Conservation (phyloP, 2,113 vertebrate genomes). For the Charina bottae region DNA sequence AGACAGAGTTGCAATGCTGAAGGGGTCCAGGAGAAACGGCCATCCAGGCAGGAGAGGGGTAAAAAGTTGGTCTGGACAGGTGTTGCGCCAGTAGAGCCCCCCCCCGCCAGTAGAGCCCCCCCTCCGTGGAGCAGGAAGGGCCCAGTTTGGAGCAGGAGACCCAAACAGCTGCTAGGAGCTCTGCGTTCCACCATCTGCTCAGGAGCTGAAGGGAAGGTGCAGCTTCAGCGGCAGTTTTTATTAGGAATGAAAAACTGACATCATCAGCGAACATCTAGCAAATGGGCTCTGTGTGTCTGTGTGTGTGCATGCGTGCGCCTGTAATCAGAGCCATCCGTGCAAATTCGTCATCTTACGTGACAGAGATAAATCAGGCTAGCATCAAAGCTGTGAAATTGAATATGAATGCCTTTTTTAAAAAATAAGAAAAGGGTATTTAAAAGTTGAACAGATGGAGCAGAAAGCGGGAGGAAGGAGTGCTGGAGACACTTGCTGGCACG, state of each 20-base stretch:
- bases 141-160: background rate
- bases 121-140: background rate
- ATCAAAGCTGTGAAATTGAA: background rate
- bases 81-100: too few relatives aligned
- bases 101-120: background rate
- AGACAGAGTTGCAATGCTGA: background rate
- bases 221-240: background rate
- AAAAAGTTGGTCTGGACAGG: background rate
- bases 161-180: background rate
- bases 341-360: background rate
- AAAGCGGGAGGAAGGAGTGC: background rate
- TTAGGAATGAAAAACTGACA: background rate
- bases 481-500: background rate
- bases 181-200: background rate
- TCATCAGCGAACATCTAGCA: background rate
- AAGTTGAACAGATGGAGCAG: background rate
- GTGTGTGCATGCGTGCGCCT: background rate
- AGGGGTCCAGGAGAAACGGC: background rate
- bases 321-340: background rate
- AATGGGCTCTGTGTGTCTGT: fast-evolving
- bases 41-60: background rate
- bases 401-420: background rate
- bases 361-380: background rate
- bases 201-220: background rate
- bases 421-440: background rate